phyloP scores from a whole-genome alignment of 2,888 invertebrate genomes.

The Drosophila peninsularis region DNA sequence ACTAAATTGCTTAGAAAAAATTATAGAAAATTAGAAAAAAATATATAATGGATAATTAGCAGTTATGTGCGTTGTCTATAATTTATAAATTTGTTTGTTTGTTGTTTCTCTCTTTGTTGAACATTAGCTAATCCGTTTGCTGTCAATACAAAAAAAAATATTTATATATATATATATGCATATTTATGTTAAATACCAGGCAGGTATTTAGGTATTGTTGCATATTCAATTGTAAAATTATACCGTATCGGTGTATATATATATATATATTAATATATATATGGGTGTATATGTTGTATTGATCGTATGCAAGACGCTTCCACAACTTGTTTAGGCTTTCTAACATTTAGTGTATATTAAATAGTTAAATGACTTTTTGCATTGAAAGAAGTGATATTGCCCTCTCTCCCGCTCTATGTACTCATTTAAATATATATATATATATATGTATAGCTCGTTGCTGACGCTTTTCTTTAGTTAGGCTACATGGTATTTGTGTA shows the following conservation, averaged over 20 bases:
- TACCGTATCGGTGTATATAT: constrained; percentile 55
- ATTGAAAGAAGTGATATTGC: constrained; percentile 49
- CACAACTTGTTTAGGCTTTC: constrained; percentile 20
- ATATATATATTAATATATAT: constrained; percentile 45
- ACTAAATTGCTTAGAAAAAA: constrained; percentile 52
- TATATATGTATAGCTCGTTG: constrained; percentile 17
- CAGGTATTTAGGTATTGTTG: constrained; percentile 45
- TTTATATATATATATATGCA: not conserved
- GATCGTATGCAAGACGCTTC: constrained; percentile 19
- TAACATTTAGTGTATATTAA: constrained; percentile 30
- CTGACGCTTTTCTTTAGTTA: constrained; percentile 44
- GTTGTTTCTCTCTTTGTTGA: constrained; percentile 23
- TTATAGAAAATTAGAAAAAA: constrained; percentile 23
- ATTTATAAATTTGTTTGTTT: constrained; percentile 45
- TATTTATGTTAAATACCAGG: constrained; percentile 35
- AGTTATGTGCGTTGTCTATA: constrained; percentile 60
- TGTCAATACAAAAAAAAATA: constrained; percentile 47
- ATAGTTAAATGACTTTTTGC: constrained; percentile 57
- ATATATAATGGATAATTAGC: constrained; percentile 34
- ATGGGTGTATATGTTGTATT: constrained; percentile 30
- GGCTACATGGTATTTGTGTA: constrained; percentile 48
- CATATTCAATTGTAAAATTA: constrained; percentile 52
- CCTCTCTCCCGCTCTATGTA: constrained; percentile 13
- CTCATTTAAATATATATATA: not conserved
- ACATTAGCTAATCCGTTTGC: constrained; percentile 56